A percentile compares a stretch with the other conserved stretches of the same genome.
Evolutionary conservation across 2,113 vertebrate species (phyloP).

Genomic region (Proterorhinus semilunaris): DNA sequence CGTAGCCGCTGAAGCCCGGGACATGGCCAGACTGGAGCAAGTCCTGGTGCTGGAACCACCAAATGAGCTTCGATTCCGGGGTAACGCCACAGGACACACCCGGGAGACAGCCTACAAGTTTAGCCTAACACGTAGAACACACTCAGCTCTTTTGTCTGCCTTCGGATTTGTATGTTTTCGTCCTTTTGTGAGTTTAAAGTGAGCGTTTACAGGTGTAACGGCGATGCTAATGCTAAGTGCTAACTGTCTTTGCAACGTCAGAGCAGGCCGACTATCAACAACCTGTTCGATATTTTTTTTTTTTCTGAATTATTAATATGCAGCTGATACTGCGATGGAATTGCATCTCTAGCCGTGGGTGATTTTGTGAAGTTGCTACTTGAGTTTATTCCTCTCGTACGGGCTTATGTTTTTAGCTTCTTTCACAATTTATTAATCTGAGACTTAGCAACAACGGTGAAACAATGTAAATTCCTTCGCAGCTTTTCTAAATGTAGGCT

Average conservation of each 20-base stretch:
- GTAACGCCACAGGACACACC: conserved; percentile 65
- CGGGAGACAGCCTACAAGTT: conserved; percentile 46
- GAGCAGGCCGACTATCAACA: conserved; percentile 41
- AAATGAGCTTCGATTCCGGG: conserved; percentile 89
- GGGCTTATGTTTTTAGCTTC: no score
- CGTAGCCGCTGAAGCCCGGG: conserved; percentile 58
- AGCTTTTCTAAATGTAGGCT: conserved; percentile 36
- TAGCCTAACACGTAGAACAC: not conserved
- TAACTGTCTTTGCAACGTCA: conserved; percentile 66
- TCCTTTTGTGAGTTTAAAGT: not conserved
- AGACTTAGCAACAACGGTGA: conserved; percentile 20
- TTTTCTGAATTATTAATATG: not conserved
- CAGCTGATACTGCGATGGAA: conserved; percentile 6
- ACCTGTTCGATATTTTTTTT: conserved; percentile 12
- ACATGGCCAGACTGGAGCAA: conserved; percentile 89
- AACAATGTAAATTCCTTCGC: conserved; percentile 37
- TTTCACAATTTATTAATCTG: not conserved
- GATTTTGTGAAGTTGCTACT: conserved; percentile 11
- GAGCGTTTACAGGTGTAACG: conserved; percentile 39
- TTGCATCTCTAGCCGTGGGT: not conserved
- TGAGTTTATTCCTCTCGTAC: not conserved
- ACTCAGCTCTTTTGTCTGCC: not conserved
- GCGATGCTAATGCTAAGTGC: conserved; percentile 44
- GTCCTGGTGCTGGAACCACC: conserved; percentile 86
- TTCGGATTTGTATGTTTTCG: not conserved